phyloP scores from a whole-genome alignment of 2,888 invertebrate species.

The Leptinotarsa haldemani region DNA sequence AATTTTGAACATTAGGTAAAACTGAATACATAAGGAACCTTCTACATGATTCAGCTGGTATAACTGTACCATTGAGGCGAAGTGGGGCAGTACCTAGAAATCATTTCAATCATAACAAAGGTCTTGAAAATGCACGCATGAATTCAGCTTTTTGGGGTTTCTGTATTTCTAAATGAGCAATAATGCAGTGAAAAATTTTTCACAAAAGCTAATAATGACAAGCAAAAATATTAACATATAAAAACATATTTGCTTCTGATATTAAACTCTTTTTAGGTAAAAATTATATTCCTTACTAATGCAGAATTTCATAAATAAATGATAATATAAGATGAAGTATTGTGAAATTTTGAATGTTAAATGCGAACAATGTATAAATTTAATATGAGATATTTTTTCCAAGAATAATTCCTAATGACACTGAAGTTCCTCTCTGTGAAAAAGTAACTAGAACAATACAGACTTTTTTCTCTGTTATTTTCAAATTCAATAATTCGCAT shows the following conservation, averaged over 20 bases:
- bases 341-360: too few relatives aligned
- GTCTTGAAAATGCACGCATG: conserved; percentile 48
- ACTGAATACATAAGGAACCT: conserved; percentile 65
- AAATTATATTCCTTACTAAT: too few relatives aligned
- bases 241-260: too few relatives aligned
- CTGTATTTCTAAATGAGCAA: conserved; percentile 4
- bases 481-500: not conserved
- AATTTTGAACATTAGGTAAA: conserved; percentile 56
- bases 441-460: too few relatives aligned
- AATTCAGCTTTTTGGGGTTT: conserved; percentile 35
- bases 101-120: conserved; percentile 64
- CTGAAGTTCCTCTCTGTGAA: not conserved
- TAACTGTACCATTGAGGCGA: conserved; percentile 62
- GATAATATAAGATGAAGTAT: too few relatives aligned
- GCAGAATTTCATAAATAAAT: too few relatives aligned
- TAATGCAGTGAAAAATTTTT: conserved; percentile 6
- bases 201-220: not conserved
- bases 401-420: too few relatives aligned
- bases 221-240: not conserved
- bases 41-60: conserved; percentile 64
- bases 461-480: conserved; percentile 4
- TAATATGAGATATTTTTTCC: too few relatives aligned
- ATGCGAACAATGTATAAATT: too few relatives aligned
- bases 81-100: conserved; percentile 62
- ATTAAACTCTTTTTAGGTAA: too few relatives aligned